phyloP scores from a whole-genome alignment of 2,113 vertebrate genomes.

The Rhinolophus sinicus region DNA sequence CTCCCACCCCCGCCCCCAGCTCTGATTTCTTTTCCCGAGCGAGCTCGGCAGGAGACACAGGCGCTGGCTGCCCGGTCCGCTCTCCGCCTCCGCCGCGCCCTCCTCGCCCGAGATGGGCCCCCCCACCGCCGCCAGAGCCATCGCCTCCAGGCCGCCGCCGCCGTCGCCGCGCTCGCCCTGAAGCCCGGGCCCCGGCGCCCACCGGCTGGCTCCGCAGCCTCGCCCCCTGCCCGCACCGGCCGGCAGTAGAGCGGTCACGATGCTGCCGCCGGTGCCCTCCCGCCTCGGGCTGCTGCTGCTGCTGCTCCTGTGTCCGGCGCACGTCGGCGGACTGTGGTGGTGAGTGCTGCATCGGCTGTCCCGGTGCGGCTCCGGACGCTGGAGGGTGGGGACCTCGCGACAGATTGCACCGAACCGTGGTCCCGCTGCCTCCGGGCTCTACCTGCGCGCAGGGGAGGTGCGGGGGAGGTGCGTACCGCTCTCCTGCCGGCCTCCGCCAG shows the following conservation, averaged over 20 bases:
- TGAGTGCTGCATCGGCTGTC: constrained; percentile 61
- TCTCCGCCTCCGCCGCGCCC: constrained; percentile 80
- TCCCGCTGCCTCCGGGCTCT: neutral
- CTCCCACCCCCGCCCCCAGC: constrained; percentile 73
- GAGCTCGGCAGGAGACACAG: constrained; percentile 76
- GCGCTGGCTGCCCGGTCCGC: constrained; percentile 75
- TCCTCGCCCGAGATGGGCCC: constrained; percentile 71
- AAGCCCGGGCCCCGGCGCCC: constrained; percentile 32
- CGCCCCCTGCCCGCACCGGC: neutral
- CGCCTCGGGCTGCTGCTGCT: constrained; percentile 75
- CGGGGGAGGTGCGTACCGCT: neutral
- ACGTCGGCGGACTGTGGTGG: constrained; percentile 82
- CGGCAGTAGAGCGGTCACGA: constrained; percentile 23
- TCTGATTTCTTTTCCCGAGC: constrained; percentile 80
- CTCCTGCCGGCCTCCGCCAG: neutral
- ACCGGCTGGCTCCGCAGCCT: neutral
- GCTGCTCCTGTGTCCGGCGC: constrained; percentile 76
- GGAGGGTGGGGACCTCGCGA: neutral
- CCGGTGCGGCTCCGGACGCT: neutral
- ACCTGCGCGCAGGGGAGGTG: neutral
- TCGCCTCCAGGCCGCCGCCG: constrained; percentile 50
- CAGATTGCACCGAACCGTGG: rapidly evolving
- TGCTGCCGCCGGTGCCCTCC: constrained; percentile 70
- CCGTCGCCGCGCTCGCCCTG: constrained; percentile 20
- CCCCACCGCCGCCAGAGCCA: constrained; percentile 27